Percentiles rank a stretch among this genome's conserved stretches.
These are phyloP conservation scores for Meloidogyne chitwoodi DNA, from an alignment of 1,140 invertebrate genomes.

Conservation along the genomic window DNA sequence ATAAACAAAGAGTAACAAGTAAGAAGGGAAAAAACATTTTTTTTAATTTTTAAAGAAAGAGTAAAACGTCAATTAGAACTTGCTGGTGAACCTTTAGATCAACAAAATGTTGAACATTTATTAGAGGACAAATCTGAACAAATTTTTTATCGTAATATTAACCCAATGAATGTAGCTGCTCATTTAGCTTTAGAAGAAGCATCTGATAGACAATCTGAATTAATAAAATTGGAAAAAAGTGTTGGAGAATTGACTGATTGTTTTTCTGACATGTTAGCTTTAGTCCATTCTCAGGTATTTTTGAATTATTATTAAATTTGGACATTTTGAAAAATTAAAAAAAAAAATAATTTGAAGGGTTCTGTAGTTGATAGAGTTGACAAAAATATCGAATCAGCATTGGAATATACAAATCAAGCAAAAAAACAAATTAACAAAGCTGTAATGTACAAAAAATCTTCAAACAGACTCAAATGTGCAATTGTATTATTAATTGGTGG, in stretches of 20 bases:
- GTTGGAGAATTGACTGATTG: slow-evolving; percentile 40
- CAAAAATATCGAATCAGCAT: slow-evolving; percentile 7
- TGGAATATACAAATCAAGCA: slow-evolving; percentile 5
- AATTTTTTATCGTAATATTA: slow-evolving; percentile 40
- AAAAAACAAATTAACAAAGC: slow-evolving; percentile 1
- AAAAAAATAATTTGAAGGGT: background rate
- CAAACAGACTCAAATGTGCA: slow-evolving; percentile 11
- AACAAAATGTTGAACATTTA: slow-evolving; percentile 32
- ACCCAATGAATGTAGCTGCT: slow-evolving; percentile 30
- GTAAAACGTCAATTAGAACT: slow-evolving; percentile 43
- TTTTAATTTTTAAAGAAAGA: slow-evolving; percentile 26
- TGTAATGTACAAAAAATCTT: slow-evolving; percentile 11
- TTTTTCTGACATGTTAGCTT: slow-evolving; percentile 30
- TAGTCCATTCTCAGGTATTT: slow-evolving; percentile 31
- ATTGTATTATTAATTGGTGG: background rate
- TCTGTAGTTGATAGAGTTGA: slow-evolving; percentile 3
- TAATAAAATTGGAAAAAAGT: slow-evolving; percentile 37
- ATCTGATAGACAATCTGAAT: slow-evolving; percentile 34
- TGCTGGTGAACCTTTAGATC: slow-evolving; percentile 30
- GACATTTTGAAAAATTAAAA: too few species aligned
- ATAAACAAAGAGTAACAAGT: slow-evolving; percentile 40
- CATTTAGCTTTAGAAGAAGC: slow-evolving; percentile 37
- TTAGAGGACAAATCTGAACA: slow-evolving; percentile 44
- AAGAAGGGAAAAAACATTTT: background rate
- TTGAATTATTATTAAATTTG: too few species aligned